phyloP scores from a whole-genome alignment of 2,888 invertebrate species.

The Eristalis pertinax region DNA sequence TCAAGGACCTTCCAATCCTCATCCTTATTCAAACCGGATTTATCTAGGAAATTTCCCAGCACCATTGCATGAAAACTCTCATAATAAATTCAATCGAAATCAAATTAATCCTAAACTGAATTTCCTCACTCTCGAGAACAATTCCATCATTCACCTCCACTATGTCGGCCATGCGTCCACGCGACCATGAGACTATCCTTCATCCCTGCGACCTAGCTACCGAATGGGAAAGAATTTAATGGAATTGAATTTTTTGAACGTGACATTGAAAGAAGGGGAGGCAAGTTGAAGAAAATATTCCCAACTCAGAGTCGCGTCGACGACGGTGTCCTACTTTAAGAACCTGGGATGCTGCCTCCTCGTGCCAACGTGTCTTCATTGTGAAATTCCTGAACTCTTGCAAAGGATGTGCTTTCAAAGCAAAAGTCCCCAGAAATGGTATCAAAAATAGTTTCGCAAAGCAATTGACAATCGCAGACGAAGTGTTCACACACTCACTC shows the following conservation, averaged over 20 bases:
- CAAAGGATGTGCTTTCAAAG: neutral
- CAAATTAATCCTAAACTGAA: slow-evolving; percentile 32
- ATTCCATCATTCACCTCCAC: neutral
- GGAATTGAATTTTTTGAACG: slow-evolving; percentile 56
- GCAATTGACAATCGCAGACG: neutral
- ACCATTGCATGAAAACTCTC: neutral
- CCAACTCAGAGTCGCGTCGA: neutral
- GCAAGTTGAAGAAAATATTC: slow-evolving; percentile 35
- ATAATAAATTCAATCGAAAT: slow-evolving; percentile 24
- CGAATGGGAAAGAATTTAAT: slow-evolving; percentile 41
- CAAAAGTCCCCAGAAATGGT: neutral
- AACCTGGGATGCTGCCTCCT: neutral
- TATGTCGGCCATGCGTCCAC: neutral
- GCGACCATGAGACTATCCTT: neutral
- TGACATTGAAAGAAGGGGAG: slow-evolving; percentile 47
- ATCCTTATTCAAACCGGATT: neutral
- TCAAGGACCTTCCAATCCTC: neutral
- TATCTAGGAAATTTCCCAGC: neutral
- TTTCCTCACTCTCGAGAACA: slow-evolving; percentile 2
- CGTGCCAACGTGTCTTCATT: neutral
- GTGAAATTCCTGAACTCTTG: neutral
- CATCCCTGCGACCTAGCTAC: neutral
- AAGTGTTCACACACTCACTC: neutral
- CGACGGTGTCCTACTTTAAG: too few species aligned
- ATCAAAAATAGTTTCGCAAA: slow-evolving; percentile 6